Evolutionary conservation across 2,113 vertebrate species (phyloP).

Genomic region (Zapornia atra): DNA sequence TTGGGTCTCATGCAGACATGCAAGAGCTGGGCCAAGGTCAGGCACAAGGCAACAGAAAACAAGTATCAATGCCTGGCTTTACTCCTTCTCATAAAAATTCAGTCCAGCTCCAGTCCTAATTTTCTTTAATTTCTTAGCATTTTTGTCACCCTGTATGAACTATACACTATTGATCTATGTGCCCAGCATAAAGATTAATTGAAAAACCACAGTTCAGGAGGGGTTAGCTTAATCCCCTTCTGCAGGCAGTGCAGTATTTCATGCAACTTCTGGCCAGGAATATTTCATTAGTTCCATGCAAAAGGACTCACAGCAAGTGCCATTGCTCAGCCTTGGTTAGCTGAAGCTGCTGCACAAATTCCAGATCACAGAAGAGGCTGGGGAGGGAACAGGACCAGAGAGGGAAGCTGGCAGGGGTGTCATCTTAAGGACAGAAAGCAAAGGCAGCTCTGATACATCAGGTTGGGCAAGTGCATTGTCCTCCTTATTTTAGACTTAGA

Average conservation of each 20-base stretch:
- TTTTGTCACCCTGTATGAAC: conserved; percentile 5
- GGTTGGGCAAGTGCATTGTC: not conserved
- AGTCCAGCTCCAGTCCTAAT: not conserved
- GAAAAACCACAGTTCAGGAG: conserved; percentile 4
- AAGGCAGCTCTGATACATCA: not conserved
- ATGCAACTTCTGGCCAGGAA: not conserved
- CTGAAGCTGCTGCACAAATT: not conserved
- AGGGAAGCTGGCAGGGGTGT: not conserved
- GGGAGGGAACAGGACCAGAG: not conserved
- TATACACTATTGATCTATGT: not conserved
- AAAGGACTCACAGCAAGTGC: not conserved
- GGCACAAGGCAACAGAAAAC: not conserved
- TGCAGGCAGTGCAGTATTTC: conserved; percentile 31
- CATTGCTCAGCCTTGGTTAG: not conserved
- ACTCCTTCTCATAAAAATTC: not conserved
- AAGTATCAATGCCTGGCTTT: not conserved
- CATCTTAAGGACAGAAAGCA: not conserved
- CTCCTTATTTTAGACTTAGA: not conserved
- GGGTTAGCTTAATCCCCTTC: not conserved
- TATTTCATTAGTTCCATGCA: not conserved
- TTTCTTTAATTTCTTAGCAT: not conserved
- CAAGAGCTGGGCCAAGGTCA: not conserved
- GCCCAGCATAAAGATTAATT: conserved; percentile 27
- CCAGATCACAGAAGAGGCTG: not conserved
- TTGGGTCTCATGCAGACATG: not conserved